phyloP scores from a whole-genome alignment of 2,113 vertebrate species.

The Pseudorectes ferrugineus region DNA sequence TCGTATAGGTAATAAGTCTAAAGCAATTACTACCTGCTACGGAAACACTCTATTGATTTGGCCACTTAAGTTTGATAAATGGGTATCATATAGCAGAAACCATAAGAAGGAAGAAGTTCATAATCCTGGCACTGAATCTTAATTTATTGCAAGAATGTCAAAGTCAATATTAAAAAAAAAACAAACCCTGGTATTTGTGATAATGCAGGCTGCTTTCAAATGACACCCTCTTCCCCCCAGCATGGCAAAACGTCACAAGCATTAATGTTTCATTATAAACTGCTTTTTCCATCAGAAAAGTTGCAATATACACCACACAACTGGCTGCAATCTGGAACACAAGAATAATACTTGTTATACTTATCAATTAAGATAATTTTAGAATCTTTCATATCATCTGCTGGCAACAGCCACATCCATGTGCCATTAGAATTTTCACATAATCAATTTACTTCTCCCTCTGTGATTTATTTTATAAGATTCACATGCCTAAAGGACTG shows the following conservation, averaged over 20 bases:
- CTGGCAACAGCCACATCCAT: background rate
- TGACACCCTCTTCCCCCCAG: background rate
- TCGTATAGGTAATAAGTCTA: conserved; percentile 30
- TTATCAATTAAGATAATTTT: background rate
- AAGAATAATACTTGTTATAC: background rate
- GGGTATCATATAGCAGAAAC: background rate
- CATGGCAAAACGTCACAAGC: background rate
- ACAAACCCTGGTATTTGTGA: background rate
- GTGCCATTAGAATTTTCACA: background rate
- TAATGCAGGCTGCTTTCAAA: background rate
- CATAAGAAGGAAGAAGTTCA: conserved; percentile 9
- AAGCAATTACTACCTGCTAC: conserved; percentile 53
- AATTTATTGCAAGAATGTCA: conserved; percentile 15
- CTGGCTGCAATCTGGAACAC: background rate
- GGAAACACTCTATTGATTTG: conserved; percentile 56
- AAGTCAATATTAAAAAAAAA: background rate
- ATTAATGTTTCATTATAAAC: background rate
- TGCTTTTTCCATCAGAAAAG: background rate
- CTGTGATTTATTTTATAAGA: background rate
- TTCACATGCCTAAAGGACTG: background rate
- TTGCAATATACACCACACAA: background rate
- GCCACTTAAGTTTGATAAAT: conserved; percentile 61
- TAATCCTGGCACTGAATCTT: conserved; percentile 29
- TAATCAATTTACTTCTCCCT: background rate
- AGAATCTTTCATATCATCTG: background rate